Evolutionary conservation across 2,113 vertebrate species (phyloP).

Genomic region (Apeltes quadracus): DNA sequence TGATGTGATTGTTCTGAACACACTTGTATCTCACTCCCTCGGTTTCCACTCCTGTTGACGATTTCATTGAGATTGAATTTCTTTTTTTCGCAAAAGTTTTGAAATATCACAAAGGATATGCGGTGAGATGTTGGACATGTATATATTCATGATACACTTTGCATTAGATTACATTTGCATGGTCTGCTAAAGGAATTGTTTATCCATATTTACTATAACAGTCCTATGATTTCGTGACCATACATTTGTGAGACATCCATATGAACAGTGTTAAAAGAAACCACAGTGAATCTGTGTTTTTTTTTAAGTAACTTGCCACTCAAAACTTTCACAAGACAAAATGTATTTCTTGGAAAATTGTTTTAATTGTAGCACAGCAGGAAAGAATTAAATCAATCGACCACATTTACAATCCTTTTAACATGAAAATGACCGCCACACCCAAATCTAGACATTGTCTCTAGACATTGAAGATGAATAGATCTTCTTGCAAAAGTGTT

Average conservation of each 20-base stretch:
- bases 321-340: neutral
- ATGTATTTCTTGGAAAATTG: neutral
- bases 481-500: neutral
- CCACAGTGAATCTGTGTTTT: neutral
- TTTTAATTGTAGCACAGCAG: too few relatives aligned
- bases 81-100: neutral
- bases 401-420: neutral
- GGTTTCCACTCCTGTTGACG: neutral
- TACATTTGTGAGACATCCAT: neutral
- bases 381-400: too few relatives aligned
- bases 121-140: too few relatives aligned
- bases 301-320: neutral
- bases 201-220: neutral
- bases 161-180: too few relatives aligned
- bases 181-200: neutral
- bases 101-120: neutral
- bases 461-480: too few relatives aligned
- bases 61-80: neutral
- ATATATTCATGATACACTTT: neutral
- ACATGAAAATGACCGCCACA: neutral
- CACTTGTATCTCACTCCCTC: neutral
- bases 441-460: neutral
- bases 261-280: neutral
- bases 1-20: neutral
- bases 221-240: neutral